phyloP scores from a whole-genome alignment of 2,888 invertebrate genomes.

The Archips xylosteana region DNA sequence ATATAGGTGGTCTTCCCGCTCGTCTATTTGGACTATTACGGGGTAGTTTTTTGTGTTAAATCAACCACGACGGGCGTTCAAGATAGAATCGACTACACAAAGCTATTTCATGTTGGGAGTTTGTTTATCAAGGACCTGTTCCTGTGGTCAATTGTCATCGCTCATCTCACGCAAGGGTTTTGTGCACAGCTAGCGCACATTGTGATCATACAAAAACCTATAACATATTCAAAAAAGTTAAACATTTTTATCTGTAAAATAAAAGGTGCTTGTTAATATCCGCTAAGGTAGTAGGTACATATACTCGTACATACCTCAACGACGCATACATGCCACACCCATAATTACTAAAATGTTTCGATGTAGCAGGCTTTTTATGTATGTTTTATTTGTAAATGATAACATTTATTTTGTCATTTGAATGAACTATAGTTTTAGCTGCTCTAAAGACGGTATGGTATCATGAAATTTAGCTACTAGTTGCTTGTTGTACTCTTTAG shows the following conservation, averaged over 20 bases:
- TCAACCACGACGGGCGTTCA: constrained; percentile 9
- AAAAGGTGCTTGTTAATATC: constrained; percentile 29
- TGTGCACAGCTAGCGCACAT: constrained; percentile 64
- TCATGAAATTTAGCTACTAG: constrained; percentile 11
- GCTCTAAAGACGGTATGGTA: not conserved
- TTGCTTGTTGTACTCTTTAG: constrained; percentile 18
- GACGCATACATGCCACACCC: constrained; percentile 35
- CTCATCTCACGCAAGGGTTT: constrained; percentile 64
- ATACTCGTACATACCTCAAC: constrained; percentile 23
- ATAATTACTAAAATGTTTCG: constrained; percentile 28
- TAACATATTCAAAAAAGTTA: constrained; percentile 5
- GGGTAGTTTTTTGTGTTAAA: not conserved
- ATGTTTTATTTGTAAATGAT: constrained; percentile 31
- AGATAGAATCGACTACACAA: constrained; percentile 59
- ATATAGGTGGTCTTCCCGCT: not conserved
- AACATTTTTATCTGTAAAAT: constrained; percentile 14
- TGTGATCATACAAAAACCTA: constrained; percentile 40
- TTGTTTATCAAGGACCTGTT: constrained; percentile 52
- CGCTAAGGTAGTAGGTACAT: constrained; percentile 29
- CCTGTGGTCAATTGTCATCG: constrained; percentile 54
- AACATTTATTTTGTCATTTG: constrained; percentile 22
- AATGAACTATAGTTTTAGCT: constrained; percentile 21
- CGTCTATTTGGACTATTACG: too few species aligned
- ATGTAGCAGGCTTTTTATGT: constrained; percentile 35
- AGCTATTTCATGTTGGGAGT: constrained; percentile 49